Conservation (phyloP, 2,888 invertebrate species). For the Synergus itoensis region DNA sequence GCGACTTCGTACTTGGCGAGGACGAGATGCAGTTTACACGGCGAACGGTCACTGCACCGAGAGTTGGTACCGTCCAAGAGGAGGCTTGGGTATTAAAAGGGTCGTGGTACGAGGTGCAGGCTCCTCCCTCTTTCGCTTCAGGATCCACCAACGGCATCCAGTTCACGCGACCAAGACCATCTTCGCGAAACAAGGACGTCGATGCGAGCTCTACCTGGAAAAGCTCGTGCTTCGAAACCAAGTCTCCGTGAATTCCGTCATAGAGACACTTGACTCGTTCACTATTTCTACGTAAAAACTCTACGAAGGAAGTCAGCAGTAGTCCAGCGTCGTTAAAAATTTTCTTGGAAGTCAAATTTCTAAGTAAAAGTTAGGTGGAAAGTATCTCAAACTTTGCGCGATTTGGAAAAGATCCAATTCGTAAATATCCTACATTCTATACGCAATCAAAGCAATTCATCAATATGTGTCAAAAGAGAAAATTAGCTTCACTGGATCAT, state of each 20-base stretch:
- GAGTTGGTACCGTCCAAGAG: slow-evolving; percentile 51
- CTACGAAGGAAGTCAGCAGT: slow-evolving; percentile 2
- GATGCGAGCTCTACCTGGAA: slow-evolving; percentile 45
- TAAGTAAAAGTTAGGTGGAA: background rate
- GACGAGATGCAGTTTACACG: slow-evolving; percentile 61
- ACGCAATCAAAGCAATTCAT: background rate
- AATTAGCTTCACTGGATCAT: background rate
- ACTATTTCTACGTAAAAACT: slow-evolving; percentile 14
- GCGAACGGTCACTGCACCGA: slow-evolving; percentile 70
- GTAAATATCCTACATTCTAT: background rate
- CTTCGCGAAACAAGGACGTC: slow-evolving; percentile 61
- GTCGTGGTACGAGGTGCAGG: slow-evolving; percentile 37
- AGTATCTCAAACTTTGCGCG: background rate
- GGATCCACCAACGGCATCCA: slow-evolving; percentile 43
- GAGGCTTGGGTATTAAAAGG: slow-evolving; percentile 49
- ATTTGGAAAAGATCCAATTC: background rate
- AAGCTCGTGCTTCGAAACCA: slow-evolving; percentile 20
- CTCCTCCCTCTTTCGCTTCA: slow-evolving; percentile 29
- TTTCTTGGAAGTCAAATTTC: background rate
- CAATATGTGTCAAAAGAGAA: background rate
- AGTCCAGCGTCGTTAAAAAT: slow-evolving; percentile 8
- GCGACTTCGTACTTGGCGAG: slow-evolving; percentile 69
- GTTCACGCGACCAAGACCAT: slow-evolving; percentile 52
- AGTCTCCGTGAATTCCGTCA: background rate
- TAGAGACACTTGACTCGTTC: slow-evolving; percentile 16